Conservation (phyloP, 2,113 vertebrate species). For the Nicator chloris region DNA sequence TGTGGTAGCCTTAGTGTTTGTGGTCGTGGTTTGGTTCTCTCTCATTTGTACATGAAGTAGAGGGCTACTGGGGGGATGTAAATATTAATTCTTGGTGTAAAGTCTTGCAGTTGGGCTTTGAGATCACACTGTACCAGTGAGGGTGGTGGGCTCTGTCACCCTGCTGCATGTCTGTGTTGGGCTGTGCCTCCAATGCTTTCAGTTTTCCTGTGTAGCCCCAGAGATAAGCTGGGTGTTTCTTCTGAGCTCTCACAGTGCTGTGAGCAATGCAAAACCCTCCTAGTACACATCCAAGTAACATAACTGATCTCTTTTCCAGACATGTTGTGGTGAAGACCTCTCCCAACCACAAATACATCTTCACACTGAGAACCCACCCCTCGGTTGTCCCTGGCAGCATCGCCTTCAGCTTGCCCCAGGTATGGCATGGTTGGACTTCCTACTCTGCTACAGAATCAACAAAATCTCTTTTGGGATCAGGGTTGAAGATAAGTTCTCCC, state of each 20-base stretch:
- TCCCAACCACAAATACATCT: conserved; percentile 86
- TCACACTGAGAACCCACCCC: conserved; percentile 84
- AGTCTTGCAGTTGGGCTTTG: neutral
- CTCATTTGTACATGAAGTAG: neutral
- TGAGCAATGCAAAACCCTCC: neutral
- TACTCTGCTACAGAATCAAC: neutral
- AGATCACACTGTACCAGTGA: rapidly evolving
- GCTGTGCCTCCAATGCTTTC: neutral
- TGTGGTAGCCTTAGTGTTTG: neutral
- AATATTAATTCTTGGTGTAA: neutral
- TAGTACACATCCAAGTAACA: neutral
- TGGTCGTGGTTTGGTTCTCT: neutral
- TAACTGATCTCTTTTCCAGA: conserved; percentile 63
- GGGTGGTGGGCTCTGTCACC: neutral
- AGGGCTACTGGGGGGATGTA: neutral
- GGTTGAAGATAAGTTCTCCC: neutral
- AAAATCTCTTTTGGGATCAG: neutral
- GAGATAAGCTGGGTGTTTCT: neutral
- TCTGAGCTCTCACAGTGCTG: neutral
- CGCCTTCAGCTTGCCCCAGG: conserved; percentile 95
- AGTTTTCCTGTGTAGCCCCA: neutral
- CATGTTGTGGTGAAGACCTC: conserved; percentile 88
- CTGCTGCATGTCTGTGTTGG: rapidly evolving
- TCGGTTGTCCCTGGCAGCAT: conserved; percentile 82
- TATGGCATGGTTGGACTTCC: neutral